Evolutionary conservation across 2,113 vertebrate genomes (phyloP).

Genomic region (Hydropotes inermis): DNA sequence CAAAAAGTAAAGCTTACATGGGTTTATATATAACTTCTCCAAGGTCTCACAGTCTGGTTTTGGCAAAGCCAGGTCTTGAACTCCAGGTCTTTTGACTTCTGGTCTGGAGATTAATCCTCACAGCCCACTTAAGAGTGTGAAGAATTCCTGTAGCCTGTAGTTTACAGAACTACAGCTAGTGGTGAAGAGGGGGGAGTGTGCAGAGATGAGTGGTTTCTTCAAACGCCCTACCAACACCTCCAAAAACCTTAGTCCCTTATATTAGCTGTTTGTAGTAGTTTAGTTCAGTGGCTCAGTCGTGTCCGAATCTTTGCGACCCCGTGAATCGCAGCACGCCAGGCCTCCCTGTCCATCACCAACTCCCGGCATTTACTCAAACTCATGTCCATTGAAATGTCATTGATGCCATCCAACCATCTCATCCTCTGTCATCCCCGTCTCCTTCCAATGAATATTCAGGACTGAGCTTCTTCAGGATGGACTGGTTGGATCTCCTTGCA

Average conservation of each 20-base stretch:
- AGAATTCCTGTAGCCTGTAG: not conserved
- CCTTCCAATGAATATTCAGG: rapidly evolving
- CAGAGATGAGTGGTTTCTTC: not conserved
- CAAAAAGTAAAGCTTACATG: not conserved
- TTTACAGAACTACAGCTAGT: not conserved
- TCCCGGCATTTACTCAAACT: not conserved
- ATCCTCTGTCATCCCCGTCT: not conserved
- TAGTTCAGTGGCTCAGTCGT: not conserved
- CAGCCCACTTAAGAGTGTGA: not conserved
- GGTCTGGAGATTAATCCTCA: not conserved
- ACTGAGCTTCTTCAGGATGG: not conserved
- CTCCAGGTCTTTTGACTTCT: not conserved
- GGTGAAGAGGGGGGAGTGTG: not conserved
- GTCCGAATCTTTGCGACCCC: rapidly evolving
- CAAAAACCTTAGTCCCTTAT: not conserved
- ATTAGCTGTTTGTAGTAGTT: not conserved
- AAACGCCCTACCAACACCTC: not conserved
- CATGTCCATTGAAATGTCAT: rapidly evolving
- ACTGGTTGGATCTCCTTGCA: not conserved
- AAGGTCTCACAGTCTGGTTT: not conserved
- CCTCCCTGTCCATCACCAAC: not conserved
- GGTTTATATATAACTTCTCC: not conserved
- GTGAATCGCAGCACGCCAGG: rapidly evolving
- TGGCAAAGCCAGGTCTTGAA: constrained; percentile 21
- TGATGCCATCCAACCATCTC: not conserved